Evolutionary conservation across 2,113 vertebrate genomes (phyloP).

Genomic region (Megaceryle torquata): DNA sequence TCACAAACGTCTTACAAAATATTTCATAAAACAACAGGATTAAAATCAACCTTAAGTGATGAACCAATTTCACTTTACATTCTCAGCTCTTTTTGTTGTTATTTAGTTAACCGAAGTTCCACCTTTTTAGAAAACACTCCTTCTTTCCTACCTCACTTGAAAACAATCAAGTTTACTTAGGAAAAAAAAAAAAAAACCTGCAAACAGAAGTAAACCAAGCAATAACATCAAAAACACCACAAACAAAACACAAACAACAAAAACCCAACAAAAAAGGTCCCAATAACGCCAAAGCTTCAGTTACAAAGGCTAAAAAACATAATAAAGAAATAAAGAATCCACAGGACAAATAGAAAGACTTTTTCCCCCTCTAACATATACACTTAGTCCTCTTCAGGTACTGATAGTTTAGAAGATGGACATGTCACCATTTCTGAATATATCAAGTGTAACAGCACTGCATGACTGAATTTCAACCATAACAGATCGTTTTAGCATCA

Average conservation of each 20-base stretch:
- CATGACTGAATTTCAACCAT: neutral
- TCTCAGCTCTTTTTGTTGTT: neutral
- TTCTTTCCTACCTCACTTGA: neutral
- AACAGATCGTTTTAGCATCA: neutral
- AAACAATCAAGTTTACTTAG: neutral
- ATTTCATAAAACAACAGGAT: neutral
- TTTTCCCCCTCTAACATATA: neutral
- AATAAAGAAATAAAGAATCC: neutral
- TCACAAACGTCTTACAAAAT: neutral
- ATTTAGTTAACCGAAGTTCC: rapidly evolving
- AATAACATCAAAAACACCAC: neutral
- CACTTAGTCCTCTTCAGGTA: neutral
- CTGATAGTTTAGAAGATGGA: neutral
- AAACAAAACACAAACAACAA: neutral
- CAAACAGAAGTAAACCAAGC: neutral
- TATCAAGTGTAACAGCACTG: neutral
- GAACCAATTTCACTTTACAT: neutral
- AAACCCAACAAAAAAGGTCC: neutral
- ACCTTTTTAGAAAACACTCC: neutral
- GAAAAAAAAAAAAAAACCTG: neutral
- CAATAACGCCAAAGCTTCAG: neutral
- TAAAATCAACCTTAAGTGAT: neutral
- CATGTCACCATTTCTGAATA: neutral
- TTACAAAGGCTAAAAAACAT: neutral
- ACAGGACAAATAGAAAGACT: neutral